Base-by-base conservation (phyloP, 2,888 invertebrate genomes). In the Tenodera sinensis region DNA sequence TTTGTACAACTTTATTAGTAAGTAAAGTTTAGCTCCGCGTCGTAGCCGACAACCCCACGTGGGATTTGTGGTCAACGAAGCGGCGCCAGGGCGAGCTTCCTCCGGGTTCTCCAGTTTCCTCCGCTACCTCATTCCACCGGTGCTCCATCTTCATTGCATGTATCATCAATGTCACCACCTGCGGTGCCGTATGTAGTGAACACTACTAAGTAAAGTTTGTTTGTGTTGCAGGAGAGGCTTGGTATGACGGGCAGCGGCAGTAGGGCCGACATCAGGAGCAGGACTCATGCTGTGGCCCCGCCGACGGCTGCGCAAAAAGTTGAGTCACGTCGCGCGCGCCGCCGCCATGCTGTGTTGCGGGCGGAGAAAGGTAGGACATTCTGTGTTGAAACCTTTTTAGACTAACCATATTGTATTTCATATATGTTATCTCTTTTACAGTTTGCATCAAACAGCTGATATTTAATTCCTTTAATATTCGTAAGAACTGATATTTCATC, bases 341-440 rank as follows among this genome's bases (percentile, higher is more conserved):
- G 95, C 90, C 95, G 96, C 96, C 95, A 97, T 97, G 97, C 97
- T 97, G 95, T 97, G 97, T 96, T 97, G 97, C 96, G 97, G 97
- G 95, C 97, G 97, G 95, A 97, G 97, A 95, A 97, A 97, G 97
- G 97, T 97, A 94, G 95, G 95, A 92, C 9, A 12, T 42, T 42
- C 42, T 7, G 34, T 28, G 30, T 84, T 85, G 71, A 84, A 85
- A 25, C 20, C 84, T 86, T 20, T 83, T 42, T 25, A 25, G 25
- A 88, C 87, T 88, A 15, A 28, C 83, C 25, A 42, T 34, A 83
- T 83, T 83, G 28, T 83, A 9, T 83, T 30, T 2, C 4, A 14
- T 1, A 83, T 15, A 15, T 15, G 1, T 83, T 83, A 8, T 83
- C 83, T 27, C 83, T 9, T 9, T 83, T 83, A 15, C 27, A n/a